Conservation (phyloP, 2,888 invertebrate species). For the Ormyrus thymus region DNA sequence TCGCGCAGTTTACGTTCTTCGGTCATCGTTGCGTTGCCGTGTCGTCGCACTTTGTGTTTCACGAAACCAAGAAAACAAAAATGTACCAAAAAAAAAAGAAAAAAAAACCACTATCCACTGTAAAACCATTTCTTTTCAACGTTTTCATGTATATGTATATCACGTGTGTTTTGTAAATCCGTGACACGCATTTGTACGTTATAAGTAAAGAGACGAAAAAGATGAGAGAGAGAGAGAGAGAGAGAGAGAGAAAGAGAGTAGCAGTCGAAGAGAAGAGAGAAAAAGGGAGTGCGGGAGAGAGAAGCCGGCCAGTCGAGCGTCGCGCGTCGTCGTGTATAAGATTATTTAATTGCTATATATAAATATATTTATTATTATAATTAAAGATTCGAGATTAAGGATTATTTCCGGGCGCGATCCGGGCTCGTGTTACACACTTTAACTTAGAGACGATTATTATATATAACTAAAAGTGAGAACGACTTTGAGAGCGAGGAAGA, state of each 20-base stretch:
- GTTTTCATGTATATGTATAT: background rate
- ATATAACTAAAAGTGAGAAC: constrained; percentile 53
- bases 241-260: constrained; percentile 34
- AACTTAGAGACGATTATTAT: constrained; percentile 63
- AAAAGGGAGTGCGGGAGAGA: constrained; percentile 40
- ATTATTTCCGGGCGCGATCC: constrained; percentile 65
- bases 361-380: constrained; percentile 60
- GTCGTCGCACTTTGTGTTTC: too few species aligned
- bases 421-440: constrained; percentile 64
- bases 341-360: constrained; percentile 65
- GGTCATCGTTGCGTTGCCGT: too few species aligned
- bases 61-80: too few species aligned
- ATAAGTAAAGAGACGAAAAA: background rate
- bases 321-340: constrained; percentile 56
- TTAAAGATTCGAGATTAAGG: constrained; percentile 56
- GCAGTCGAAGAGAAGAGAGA: constrained; percentile 5
- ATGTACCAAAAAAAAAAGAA: too few species aligned
- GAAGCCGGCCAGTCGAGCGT: constrained; percentile 43
- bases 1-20: background rate
- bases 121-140: background rate
- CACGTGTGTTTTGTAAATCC: background rate
- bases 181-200: too few species aligned
- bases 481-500: constrained; percentile 41
- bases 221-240: constrained; percentile 23
- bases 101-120: too few species aligned